These are phyloP conservation scores for Canis aureus DNA, from an alignment of 2,113 vertebrate genomes.

Conservation along the genomic window DNA sequence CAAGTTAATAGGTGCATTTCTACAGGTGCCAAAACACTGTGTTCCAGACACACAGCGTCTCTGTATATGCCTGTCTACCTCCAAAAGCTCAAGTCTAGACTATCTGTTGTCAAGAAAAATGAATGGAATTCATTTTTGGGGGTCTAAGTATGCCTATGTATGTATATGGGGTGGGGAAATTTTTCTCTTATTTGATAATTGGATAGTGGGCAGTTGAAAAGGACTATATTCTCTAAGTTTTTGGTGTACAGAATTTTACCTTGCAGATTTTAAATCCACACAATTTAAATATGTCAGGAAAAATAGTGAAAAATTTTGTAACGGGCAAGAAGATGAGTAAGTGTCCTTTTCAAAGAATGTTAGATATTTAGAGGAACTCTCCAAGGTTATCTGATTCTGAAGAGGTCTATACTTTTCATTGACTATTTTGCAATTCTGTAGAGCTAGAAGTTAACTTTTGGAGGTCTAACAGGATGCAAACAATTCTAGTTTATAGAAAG, in stretches of 20 bases:
- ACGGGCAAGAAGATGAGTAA: background rate
- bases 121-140: background rate
- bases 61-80: no score
- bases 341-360: background rate
- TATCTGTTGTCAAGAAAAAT: background rate
- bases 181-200: background rate
- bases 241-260: background rate
- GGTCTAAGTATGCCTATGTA: background rate
- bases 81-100: background rate
- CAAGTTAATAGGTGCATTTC: background rate
- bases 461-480: background rate
- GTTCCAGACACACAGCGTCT: background rate
- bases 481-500: background rate
- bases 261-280: background rate
- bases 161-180: background rate
- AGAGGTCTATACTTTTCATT: background rate
- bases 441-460: background rate
- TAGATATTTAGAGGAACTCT: background rate
- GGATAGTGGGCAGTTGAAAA: background rate
- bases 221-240: background rate
- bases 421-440: background rate
- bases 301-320: conserved; percentile 29
- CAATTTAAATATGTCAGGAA: background rate
- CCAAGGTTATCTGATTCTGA: background rate
- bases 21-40: background rate